Conservation (phyloP, 2,113 vertebrate genomes). For the Atherinomorus stipes region DNA sequence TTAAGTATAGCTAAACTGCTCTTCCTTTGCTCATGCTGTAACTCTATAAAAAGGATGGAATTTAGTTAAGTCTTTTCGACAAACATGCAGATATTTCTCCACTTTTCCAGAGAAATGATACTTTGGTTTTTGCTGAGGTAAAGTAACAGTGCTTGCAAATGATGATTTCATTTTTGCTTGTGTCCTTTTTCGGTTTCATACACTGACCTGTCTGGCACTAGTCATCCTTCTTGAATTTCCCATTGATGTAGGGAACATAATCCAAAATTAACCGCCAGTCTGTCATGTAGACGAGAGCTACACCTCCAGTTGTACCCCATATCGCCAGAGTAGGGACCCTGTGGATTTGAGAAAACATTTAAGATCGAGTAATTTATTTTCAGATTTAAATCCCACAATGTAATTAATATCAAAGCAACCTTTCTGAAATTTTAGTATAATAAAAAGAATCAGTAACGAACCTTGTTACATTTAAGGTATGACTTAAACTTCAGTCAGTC, state of each 20-base stretch:
- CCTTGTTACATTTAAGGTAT: too few relatives aligned
- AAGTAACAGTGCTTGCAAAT: too few relatives aligned
- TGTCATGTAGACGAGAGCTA: conserved; percentile 88
- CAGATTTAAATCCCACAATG: not conserved
- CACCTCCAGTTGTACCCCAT: conserved; percentile 85
- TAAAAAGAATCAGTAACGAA: not conserved
- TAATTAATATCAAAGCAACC: not conserved
- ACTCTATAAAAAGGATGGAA: too few relatives aligned
- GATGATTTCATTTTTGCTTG: not conserved
- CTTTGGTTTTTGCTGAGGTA: not conserved
- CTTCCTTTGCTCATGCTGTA: too few relatives aligned
- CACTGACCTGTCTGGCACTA: conserved; percentile 63
- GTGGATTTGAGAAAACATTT: not conserved
- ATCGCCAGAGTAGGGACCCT: conserved; percentile 87
- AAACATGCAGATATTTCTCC: not conserved
- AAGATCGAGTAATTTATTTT: not conserved
- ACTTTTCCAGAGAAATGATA: not conserved
- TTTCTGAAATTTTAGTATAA: not conserved
- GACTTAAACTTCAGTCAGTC: too few relatives aligned
- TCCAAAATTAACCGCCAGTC: conserved; percentile 93
- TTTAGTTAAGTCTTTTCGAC: not conserved
- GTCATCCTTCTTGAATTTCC: conserved; percentile 90
- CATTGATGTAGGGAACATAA: conserved; percentile 91
- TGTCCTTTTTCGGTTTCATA: not conserved
- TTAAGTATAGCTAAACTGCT: too few relatives aligned